phyloP scores from a whole-genome alignment of 2,797 vertebrate species.

The Lagocephalus sceleratus region DNA sequence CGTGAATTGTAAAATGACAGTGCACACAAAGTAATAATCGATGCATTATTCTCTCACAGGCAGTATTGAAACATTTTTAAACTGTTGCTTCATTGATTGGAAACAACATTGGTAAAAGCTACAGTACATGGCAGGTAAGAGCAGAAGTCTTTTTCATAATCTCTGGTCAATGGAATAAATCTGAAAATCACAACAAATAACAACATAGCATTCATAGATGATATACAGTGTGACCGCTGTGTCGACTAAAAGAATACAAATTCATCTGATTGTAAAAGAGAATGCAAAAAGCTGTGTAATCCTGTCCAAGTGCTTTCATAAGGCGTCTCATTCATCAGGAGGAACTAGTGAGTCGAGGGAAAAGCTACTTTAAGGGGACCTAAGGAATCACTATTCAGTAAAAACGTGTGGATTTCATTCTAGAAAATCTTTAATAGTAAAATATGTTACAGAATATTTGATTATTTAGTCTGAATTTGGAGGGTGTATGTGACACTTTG shows the following conservation, averaged over 20 bases:
- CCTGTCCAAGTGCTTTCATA: slow-evolving; percentile 23
- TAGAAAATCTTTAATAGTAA: slow-evolving; percentile 20
- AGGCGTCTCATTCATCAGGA: slow-evolving; percentile 6
- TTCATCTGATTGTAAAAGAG: not conserved
- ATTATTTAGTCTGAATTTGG: not conserved
- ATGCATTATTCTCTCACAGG: slow-evolving; percentile 65
- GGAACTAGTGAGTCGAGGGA: not conserved
- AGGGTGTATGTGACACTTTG: slow-evolving; percentile 2
- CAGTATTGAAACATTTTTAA: slow-evolving; percentile 52
- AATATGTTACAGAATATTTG: not conserved
- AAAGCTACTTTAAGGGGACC: slow-evolving; percentile 6
- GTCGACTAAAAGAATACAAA: too few species aligned
- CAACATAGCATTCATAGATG: too few species aligned
- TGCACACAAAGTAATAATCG: slow-evolving; percentile 52
- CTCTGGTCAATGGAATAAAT: not conserved
- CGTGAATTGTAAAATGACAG: slow-evolving; percentile 57
- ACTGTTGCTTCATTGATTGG: slow-evolving; percentile 36
- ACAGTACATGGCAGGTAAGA: slow-evolving; percentile 47
- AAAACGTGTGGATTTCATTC: slow-evolving; percentile 13
- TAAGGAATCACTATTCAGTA: slow-evolving; percentile 19
- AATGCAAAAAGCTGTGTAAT: slow-evolving; percentile 13
- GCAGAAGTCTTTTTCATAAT: slow-evolving; percentile 11
- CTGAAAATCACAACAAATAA: too few species aligned
- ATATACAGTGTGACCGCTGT: too few species aligned
- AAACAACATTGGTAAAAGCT: slow-evolving; percentile 54